These are phyloP conservation scores for Conus betulinus DNA, from an alignment of 1,140 invertebrate species.

Conservation along the genomic window DNA sequence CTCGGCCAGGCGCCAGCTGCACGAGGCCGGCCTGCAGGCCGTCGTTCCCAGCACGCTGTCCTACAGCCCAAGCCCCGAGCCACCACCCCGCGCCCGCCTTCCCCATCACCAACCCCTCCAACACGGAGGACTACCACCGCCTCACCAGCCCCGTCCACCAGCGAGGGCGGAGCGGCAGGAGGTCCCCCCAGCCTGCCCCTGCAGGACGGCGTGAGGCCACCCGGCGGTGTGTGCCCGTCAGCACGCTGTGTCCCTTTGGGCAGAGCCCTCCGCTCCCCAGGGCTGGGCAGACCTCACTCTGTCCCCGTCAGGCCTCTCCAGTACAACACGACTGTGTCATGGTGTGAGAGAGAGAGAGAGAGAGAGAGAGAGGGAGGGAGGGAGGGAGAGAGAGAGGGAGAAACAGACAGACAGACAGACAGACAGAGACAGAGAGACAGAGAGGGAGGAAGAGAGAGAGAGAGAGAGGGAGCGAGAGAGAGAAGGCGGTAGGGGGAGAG, in stretches of 20 bases:
- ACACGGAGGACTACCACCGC: not conserved
- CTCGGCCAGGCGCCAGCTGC: not conserved
- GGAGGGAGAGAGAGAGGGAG: not conserved
- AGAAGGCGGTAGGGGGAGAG: too few species aligned
- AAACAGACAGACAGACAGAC: not conserved
- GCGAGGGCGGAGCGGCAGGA: conserved; percentile 3
- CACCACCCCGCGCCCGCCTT: conserved; percentile 10
- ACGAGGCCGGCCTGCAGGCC: not conserved
- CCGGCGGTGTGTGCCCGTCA: not conserved
- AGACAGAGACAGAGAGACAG: not conserved
- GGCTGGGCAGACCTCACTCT: not conserved
- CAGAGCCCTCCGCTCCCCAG: not conserved
- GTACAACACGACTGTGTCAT: conserved; percentile 2
- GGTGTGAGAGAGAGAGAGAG: not conserved
- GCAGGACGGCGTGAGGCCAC: not conserved
- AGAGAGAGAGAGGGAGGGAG: not conserved
- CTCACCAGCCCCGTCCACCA: not conserved
- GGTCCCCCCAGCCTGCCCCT: not conserved
- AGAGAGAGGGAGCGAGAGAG: too few species aligned
- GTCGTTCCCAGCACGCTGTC: not conserved
- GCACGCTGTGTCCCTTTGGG: not conserved
- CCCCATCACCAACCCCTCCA: conserved; percentile 21
- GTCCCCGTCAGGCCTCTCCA: not conserved
- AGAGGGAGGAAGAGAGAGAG: not conserved
- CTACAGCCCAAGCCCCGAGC: conserved; percentile 5